Base-by-base conservation (phyloP, 2,113 vertebrate species). In the Aphyosemion australe region DNA sequence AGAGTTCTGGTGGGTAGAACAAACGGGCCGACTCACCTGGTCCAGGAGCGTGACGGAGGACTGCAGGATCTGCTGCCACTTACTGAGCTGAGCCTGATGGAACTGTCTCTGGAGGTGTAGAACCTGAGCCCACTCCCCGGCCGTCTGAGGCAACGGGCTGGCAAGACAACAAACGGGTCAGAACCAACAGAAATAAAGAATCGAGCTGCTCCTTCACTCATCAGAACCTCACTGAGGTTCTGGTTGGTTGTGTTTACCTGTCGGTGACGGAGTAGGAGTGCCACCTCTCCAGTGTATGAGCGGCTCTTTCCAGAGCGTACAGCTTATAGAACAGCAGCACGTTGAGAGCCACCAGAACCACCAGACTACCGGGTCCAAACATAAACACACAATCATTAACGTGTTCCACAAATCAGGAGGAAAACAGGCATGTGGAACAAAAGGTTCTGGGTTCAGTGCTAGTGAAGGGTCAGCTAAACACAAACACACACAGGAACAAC, bases 271-370 rank as follows among this genome's bases (percentile, higher is more conserved):
- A 93, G 72, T 94, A 94, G 11, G 92, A 94, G 88, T 95, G 94
- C 95, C 95, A 96, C 1, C 94, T 94, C 89, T 97, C 94, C 51
- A 96, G 94, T 20, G 94, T 95, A 34, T 95, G 94, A 16, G 95
- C 94, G 0, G 94, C 94, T 68, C 93, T 89, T 78, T 97, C 95
- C 89, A 96, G 90, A 70, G 94, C 90, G 90, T 95, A 97, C 59
- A 97, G 93, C 67, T 95, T 95, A 85, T 96, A 95, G 80, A 96
- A 96, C 55, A 97, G 93, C 88, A 97, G 92, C 86, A 94, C 90
- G 21, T 97, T 97, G 83, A 97, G 91, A 19, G 93, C 93, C 13
- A 97, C 93, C 80, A 97, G 89, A 78, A 95, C 87, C 69, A 95
- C 87, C 74, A 96, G 92, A 79, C 95, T 96, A 79, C 9, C 3